Conservation (phyloP, 2,113 vertebrate species). For the Xiphophorus couchianus region DNA sequence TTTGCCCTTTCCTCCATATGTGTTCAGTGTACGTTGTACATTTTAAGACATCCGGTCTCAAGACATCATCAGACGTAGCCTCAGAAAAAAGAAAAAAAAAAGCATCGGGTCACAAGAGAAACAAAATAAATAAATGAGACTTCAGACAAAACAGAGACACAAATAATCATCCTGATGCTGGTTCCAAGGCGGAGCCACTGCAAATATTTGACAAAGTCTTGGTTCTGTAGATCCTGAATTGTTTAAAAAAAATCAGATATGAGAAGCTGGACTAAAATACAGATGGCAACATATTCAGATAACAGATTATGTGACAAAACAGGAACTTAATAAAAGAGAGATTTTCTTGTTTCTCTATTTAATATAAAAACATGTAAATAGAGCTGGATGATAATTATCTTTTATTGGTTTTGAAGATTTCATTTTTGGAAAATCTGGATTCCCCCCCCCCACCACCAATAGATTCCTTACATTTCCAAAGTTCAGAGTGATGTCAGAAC, state of each 20-base stretch:
- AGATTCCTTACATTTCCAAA: no score
- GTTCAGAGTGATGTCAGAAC: no score
- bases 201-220: not conserved
- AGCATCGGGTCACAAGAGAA: not conserved
- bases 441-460: no score
- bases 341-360: no score
- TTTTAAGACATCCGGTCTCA: not conserved
- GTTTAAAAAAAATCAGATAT: no score
- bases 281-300: not conserved
- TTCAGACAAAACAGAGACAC: not conserved
- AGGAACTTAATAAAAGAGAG: not conserved
- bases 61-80: not conserved
- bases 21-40: conserved; percentile 39
- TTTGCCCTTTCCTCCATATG: conserved; percentile 44
- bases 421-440: no score
- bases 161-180: not conserved
- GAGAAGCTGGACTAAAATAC: not conserved
- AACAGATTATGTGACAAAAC: not conserved
- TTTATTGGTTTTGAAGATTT: no score
- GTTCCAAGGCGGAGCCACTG: not conserved
- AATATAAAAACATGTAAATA: no score
- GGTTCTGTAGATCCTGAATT: not conserved
- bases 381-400: no score
- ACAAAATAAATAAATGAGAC: not conserved
- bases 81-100: not conserved